phyloP scores from a whole-genome alignment of 2,888 invertebrate genomes.

The Phoenoteleia sp. region DNA sequence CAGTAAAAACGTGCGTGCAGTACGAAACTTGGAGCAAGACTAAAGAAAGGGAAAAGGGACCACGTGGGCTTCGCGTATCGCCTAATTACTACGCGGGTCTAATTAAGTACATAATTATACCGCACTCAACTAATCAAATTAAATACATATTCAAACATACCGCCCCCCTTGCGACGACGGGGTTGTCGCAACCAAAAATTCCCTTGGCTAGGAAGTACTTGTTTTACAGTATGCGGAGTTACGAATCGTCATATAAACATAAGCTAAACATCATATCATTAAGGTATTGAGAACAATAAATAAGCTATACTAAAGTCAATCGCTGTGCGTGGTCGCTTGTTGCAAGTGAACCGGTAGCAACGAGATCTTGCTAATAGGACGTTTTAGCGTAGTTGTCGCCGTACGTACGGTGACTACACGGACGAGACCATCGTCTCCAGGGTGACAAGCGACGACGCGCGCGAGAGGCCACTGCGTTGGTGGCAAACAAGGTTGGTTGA shows the following conservation, averaged over 20 bases:
- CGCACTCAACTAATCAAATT: too few relatives aligned
- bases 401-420: conserved; percentile 1
- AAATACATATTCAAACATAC: not conserved
- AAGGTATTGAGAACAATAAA: too few relatives aligned
- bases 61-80: too few relatives aligned
- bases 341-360: not conserved
- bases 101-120: too few relatives aligned
- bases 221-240: not conserved
- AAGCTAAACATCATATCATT: too few relatives aligned
- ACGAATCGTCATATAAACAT: too few relatives aligned
- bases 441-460: not conserved
- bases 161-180: not conserved
- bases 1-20: too few relatives aligned
- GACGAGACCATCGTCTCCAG: conserved; percentile 1
- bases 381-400: not conserved
- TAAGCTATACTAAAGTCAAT: too few relatives aligned
- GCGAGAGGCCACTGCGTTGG: conserved; percentile 20
- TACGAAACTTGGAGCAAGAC: too few relatives aligned
- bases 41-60: too few relatives aligned
- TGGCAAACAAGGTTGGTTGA: not conserved
- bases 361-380: not conserved
- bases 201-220: not conserved
- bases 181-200: not conserved
- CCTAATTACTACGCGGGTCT: too few relatives aligned
- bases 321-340: too few relatives aligned